These are phyloP conservation scores for Spodoptera frugiperda DNA, from an alignment of 1,140 invertebrate genomes.

Conservation along the genomic window DNA sequence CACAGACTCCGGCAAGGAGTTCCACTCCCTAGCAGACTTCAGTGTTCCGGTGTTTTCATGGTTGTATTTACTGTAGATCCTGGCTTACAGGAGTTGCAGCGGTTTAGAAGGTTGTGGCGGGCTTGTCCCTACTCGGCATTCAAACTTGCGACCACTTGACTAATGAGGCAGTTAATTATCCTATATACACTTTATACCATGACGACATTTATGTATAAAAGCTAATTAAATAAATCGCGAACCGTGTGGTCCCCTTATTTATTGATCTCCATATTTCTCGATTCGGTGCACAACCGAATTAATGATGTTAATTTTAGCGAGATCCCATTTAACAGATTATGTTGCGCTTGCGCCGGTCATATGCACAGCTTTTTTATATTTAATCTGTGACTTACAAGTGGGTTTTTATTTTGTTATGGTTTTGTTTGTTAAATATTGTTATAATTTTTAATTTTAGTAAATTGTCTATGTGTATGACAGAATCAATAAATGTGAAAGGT, in stretches of 20 bases:
- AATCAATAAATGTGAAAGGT: no score
- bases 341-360: not conserved
- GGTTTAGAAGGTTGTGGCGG: no score
- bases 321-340: slow-evolving; percentile 24
- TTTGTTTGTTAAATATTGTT: not conserved
- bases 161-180: no score
- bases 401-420: not conserved
- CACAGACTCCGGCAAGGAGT: no score
- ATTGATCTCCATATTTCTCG: slow-evolving; percentile 29
- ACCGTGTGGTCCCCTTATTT: slow-evolving; percentile 32
- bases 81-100: no score
- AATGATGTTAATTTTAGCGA: slow-evolving; percentile 36
- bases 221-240: slow-evolving; percentile 6
- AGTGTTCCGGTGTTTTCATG: no score
- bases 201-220: slow-evolving; percentile 8
- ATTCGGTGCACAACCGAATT: slow-evolving; percentile 16
- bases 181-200: not conserved
- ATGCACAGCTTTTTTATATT: no score
- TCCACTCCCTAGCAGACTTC: no score
- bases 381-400: slow-evolving; percentile 5
- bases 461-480: not conserved
- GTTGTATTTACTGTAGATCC: no score
- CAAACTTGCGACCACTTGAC: no score
- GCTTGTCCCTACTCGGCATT: no score
- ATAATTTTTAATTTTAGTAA: not conserved